A percentile compares a stretch with the other conserved stretches of the same genome.
Evolutionary conservation across 1,140 invertebrate genomes (phyloP).

Genomic region (Aphis gossypii): DNA sequence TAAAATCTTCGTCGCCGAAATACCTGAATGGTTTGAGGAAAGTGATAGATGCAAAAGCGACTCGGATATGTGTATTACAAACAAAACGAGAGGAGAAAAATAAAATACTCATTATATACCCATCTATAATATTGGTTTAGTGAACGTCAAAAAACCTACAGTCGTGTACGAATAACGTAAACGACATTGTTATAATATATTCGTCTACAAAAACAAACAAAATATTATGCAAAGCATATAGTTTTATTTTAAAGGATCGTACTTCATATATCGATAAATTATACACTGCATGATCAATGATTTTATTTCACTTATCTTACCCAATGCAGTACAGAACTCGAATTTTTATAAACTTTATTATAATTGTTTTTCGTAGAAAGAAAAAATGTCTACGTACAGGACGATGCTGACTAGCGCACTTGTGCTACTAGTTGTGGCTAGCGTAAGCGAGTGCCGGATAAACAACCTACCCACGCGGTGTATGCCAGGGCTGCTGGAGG

Average conservation of each 20-base stretch:
- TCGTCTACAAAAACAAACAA: too few relatives aligned
- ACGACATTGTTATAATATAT: too few relatives aligned
- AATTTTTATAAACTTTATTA: neutral
- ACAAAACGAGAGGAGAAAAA: neutral
- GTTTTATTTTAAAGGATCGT: too few relatives aligned
- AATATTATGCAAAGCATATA: too few relatives aligned
- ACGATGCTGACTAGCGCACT: neutral
- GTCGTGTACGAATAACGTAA: too few relatives aligned
- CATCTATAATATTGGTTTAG: too few relatives aligned
- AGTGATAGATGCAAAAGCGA: neutral
- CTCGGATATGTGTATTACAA: neutral
- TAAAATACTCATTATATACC: neutral
- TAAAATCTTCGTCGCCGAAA: neutral
- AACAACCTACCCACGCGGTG: slow-evolving; percentile 66
- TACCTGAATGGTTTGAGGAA: neutral
- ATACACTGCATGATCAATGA: too few relatives aligned
- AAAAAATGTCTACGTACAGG: slow-evolving; percentile 31
- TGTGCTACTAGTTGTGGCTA: slow-evolving; percentile 61
- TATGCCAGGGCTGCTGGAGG: slow-evolving; percentile 67
- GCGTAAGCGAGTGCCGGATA: slow-evolving; percentile 61
- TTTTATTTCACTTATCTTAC: too few relatives aligned
- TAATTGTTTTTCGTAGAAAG: neutral
- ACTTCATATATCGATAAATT: too few relatives aligned
- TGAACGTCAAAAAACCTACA: too few relatives aligned
- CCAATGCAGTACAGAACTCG: neutral